These are phyloP conservation scores for Hydrolagus affinis DNA, from an alignment of 2,113 vertebrate species.

Conservation along the genomic window DNA sequence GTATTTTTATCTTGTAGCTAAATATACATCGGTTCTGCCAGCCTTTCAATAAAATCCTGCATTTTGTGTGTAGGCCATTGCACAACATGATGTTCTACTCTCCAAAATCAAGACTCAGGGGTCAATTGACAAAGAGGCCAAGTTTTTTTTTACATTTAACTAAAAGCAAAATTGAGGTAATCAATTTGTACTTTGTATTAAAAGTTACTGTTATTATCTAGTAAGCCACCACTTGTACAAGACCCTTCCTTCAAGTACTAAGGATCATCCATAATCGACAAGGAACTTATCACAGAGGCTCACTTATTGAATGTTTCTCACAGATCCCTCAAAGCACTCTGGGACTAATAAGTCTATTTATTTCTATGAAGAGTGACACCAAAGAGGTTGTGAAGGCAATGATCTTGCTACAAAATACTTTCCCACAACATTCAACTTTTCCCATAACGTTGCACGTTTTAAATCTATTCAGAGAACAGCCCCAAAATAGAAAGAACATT, in stretches of 20 bases:
- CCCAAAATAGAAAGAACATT: too few species aligned
- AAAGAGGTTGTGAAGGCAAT: not conserved
- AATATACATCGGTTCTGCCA: not conserved
- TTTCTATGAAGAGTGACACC: not conserved
- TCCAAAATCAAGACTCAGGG: not conserved
- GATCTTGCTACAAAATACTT: not conserved
- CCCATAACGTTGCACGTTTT: too few species aligned
- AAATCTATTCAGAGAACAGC: too few species aligned
- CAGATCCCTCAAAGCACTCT: not conserved
- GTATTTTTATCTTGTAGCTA: conserved; percentile 10
- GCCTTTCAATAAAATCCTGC: not conserved
- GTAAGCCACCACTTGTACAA: not conserved
- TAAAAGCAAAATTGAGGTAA: not conserved
- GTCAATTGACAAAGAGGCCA: not conserved
- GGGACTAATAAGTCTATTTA: not conserved
- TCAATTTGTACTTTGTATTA: not conserved
- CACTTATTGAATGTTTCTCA: not conserved
- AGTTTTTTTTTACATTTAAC: too few species aligned
- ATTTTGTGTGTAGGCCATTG: not conserved
- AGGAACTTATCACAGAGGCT: not conserved
- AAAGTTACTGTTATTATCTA: not conserved
- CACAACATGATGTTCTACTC: not conserved
- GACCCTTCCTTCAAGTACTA: not conserved
- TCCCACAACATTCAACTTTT: not conserved
- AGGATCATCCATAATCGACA: not conserved